phyloP scores from a whole-genome alignment of 1,140 invertebrate species.

The Leptinotarsa texana region DNA sequence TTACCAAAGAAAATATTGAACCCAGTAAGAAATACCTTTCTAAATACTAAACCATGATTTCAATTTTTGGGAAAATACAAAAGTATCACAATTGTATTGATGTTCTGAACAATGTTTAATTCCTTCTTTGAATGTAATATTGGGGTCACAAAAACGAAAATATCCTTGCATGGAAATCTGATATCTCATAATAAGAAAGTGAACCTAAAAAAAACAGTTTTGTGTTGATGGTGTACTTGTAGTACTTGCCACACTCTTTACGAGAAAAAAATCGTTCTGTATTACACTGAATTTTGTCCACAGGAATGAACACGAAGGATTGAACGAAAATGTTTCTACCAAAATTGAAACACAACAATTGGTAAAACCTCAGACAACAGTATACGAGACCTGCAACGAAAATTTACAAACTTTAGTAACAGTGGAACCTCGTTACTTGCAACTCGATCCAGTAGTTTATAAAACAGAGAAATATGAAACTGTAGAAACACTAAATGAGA shows the following conservation, averaged over 20 bases:
- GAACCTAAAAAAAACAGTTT: no score
- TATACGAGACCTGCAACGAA: neutral
- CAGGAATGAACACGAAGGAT: conserved; percentile 30
- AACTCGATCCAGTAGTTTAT: neutral
- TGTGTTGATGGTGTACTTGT: no score
- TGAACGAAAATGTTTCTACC: neutral
- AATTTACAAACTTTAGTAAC: neutral
- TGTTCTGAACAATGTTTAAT: no score
- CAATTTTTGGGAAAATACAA: no score
- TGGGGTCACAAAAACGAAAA: no score
- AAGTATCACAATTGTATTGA: no score
- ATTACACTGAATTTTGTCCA: conserved; percentile 28
- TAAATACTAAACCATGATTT: no score
- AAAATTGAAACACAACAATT: neutral
- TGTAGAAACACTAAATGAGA: neutral
- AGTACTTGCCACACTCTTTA: conserved; percentile 1
- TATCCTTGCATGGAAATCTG: no score
- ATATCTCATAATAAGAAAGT: no score
- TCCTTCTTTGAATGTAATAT: no score
- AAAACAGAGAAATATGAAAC: neutral
- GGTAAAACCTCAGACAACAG: neutral
- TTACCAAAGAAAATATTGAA: no score
- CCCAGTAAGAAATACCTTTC: no score
- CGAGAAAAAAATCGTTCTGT: neutral
- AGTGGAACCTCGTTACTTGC: conserved; percentile 9